These are phyloP conservation scores for Fratercula arctica DNA, from an alignment of 2,797 vertebrate species.

Conservation along the genomic window DNA sequence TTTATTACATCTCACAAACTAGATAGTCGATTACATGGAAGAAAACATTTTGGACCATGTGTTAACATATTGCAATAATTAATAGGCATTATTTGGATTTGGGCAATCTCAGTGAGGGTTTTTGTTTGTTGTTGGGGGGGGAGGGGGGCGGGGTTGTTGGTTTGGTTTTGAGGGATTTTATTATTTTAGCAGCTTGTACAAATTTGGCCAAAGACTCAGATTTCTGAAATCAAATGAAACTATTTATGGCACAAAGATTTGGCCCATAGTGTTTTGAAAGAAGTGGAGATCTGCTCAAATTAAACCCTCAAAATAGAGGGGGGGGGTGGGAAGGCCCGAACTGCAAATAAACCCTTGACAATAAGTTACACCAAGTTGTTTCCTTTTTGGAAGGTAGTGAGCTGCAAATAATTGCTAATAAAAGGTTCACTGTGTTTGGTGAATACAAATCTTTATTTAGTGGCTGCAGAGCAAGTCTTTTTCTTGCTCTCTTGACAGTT, in stretches of 20 bases:
- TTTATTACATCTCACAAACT: conserved; percentile 61
- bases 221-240: neutral
- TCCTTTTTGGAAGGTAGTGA: conserved; percentile 69
- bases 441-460: conserved; percentile 75
- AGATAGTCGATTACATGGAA: conserved; percentile 21
- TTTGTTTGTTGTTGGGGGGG: neutral
- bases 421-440: conserved; percentile 66
- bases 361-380: conserved; percentile 59
- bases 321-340: neutral
- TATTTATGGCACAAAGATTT: conserved; percentile 19
- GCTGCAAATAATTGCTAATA: conserved; percentile 73
- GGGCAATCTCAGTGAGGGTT: neutral
- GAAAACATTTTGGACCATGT: conserved; percentile 16
- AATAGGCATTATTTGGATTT: conserved; percentile 24
- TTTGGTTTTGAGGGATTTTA: neutral
- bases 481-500: conserved; percentile 74
- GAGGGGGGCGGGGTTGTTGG: neutral
- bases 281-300: neutral
- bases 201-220: conserved; percentile 9
- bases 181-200: conserved; percentile 15
- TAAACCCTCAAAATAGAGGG: conserved; percentile 12
- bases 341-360: conserved; percentile 64
- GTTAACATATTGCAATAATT: conserved; percentile 41
- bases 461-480: conserved; percentile 62
- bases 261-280: neutral